These are phyloP conservation scores for Cantharis nigra DNA, from an alignment of 2,888 invertebrate genomes.

Conservation along the genomic window DNA sequence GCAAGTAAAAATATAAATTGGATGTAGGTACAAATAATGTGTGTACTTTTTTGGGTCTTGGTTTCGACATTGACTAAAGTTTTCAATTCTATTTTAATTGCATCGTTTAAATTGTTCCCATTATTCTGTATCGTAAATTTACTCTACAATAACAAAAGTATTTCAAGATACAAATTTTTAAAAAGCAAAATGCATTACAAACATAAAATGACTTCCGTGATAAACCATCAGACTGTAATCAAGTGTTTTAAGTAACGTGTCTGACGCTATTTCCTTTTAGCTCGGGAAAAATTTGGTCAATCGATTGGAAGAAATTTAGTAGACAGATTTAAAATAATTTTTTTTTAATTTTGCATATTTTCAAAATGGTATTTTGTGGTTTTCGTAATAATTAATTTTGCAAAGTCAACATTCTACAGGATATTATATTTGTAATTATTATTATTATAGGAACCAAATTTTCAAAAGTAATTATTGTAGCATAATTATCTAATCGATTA, in stretches of 20 bases:
- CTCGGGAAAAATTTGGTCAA: background rate
- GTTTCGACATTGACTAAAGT: background rate
- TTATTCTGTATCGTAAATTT: background rate
- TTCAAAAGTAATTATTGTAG: background rate
- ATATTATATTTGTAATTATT: too few species aligned
- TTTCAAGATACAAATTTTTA: background rate
- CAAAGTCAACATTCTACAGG: background rate
- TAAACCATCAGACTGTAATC: background rate
- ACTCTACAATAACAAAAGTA: background rate
- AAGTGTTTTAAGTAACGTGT: background rate
- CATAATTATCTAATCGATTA: background rate
- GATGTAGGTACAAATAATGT: background rate
- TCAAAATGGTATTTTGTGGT: background rate
- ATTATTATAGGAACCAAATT: background rate
- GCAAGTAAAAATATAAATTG: background rate
- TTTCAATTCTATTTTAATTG: background rate
- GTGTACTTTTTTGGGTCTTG: background rate
- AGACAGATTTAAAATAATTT: background rate
- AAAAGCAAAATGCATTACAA: background rate
- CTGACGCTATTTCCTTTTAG: background rate
- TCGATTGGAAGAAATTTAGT: background rate
- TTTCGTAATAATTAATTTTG: background rate
- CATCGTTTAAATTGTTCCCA: background rate
- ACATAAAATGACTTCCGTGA: background rate
- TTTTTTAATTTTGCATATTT: background rate